Evolutionary conservation across 1,140 invertebrate species (phyloP).

Genomic region (Cyrtorhinus lividipennis): DNA sequence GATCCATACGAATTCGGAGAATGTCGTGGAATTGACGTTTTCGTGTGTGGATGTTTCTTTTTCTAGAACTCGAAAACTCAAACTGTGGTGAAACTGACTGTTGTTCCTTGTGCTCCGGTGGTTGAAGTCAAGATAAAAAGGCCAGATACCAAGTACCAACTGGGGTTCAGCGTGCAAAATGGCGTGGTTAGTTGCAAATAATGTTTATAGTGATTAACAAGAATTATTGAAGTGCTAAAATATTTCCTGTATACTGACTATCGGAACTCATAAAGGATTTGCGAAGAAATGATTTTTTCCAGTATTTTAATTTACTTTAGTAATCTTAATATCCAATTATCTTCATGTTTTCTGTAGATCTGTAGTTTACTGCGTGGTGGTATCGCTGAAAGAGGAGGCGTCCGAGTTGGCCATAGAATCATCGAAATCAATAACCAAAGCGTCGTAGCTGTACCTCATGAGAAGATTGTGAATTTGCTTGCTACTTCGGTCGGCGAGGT

Average conservation of each 20-base stretch:
- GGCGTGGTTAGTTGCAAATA: constrained; percentile 96
- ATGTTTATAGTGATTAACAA: too few relatives aligned
- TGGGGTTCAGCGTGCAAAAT: constrained; percentile 99
- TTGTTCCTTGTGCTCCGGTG: constrained; percentile 98
- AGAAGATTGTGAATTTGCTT: constrained; percentile 96
- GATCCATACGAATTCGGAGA: too few relatives aligned
- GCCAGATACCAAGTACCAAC: constrained; percentile 97
- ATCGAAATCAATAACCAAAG: constrained; percentile 99
- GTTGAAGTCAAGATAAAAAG: constrained; percentile 99
- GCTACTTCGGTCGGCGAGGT: constrained; percentile 98
- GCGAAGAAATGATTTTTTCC: neutral
- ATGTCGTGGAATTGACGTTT: too few relatives aligned
- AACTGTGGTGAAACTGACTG: constrained; percentile 94
- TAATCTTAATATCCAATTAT: too few relatives aligned
- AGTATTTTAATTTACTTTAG: neutral
- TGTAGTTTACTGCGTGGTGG: constrained; percentile 94
- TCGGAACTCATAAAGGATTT: too few relatives aligned
- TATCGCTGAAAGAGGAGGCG: constrained; percentile 95
- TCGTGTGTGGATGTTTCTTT: too few relatives aligned
- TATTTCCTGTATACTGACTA: too few relatives aligned
- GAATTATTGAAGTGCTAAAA: too few relatives aligned
- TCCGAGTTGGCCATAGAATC: constrained; percentile 95
- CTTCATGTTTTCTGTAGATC: constrained; percentile 47
- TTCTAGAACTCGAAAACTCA: constrained; percentile 79
- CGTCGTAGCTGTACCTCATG: constrained; percentile 97